Evolutionary conservation across 1,140 invertebrate species (phyloP).

Genomic region (Dryas iulia): DNA sequence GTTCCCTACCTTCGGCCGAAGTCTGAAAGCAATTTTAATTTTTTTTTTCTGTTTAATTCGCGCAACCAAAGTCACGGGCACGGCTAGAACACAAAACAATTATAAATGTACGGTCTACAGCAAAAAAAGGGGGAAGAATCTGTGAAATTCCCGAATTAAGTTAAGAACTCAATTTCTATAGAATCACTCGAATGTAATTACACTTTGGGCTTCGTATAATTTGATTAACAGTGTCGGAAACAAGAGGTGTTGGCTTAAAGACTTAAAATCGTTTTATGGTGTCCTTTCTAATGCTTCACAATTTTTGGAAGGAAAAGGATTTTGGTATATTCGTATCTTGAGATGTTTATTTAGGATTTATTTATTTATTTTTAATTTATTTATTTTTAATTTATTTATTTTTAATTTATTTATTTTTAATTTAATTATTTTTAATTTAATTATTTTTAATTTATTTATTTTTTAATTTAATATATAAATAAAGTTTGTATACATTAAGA

Average conservation of each 20-base stretch:
- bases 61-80: no score
- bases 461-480: no score
- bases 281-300: not conserved
- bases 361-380: not conserved
- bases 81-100: no score
- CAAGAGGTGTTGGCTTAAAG: not conserved
- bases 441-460: no score
- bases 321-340: not conserved
- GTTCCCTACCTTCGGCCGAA: no score
- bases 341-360: not conserved
- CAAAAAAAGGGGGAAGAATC: not conserved
- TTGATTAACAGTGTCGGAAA: conserved; percentile 8
- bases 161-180: not conserved
- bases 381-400: no score
- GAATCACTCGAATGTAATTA: not conserved
- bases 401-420: no score
- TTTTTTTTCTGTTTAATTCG: no score
- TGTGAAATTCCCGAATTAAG: not conserved
- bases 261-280: not conserved
- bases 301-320: not conserved
- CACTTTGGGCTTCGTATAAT: not conserved
- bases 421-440: no score
- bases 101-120: no score
- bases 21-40: no score
- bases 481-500: no score